Conservation (phyloP, 2,888 invertebrate genomes). For the Pilophorus perplexus region DNA sequence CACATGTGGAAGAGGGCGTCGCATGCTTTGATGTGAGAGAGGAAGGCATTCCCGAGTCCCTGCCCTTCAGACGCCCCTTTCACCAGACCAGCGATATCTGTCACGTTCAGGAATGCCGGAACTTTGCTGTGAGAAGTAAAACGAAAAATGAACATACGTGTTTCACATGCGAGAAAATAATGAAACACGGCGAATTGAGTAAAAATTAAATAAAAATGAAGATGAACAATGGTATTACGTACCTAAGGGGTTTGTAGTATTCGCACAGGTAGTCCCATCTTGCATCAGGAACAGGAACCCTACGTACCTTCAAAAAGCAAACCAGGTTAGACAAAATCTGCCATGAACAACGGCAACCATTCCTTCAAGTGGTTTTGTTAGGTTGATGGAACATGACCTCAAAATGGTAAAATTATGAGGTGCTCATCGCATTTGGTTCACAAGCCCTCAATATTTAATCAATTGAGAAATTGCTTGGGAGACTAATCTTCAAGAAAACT, state of each 20-base stretch:
- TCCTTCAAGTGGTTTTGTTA: no score
- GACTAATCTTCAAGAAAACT: no score
- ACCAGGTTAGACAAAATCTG: slow-evolving; percentile 14
- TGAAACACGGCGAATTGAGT: not conserved
- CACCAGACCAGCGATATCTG: slow-evolving; percentile 97
- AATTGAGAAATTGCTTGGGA: no score
- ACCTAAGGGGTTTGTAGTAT: slow-evolving; percentile 93
- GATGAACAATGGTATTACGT: slow-evolving; percentile 45
- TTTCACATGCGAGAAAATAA: no score
- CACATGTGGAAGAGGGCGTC: slow-evolving; percentile 97
- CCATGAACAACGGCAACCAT: slow-evolving; percentile 44
- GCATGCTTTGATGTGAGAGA: slow-evolving; percentile 97
- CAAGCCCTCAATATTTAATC: no score
- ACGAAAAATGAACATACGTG: not conserved
- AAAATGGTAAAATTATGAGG: no score
- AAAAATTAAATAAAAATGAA: slow-evolving; percentile 3
- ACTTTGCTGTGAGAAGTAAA: slow-evolving; percentile 75
- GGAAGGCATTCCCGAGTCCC: slow-evolving; percentile 96
- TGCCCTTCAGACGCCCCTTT: slow-evolving; percentile 98
- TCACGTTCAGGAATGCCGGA: slow-evolving; percentile 94
- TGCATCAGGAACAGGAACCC: slow-evolving; percentile 95
- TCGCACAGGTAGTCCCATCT: slow-evolving; percentile 91
- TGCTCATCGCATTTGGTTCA: no score
- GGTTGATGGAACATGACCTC: no score
- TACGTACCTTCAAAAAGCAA: slow-evolving; percentile 63